phyloP scores from a whole-genome alignment of 2,797 vertebrate genomes.

The Phalloptychus januarius region DNA sequence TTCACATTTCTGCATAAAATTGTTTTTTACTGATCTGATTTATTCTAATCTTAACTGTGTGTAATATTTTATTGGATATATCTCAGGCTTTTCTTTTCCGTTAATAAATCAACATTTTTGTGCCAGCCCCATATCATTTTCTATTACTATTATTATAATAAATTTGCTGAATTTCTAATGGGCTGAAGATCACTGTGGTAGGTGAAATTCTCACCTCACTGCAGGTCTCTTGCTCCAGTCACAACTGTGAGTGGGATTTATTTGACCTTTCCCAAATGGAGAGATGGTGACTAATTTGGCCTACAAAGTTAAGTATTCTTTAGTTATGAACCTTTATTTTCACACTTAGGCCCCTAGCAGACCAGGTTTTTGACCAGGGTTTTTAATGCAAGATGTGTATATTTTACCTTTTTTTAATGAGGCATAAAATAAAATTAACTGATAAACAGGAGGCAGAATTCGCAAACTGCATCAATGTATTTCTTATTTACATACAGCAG shows the following conservation, averaged over 20 bases:
- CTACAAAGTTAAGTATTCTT: background rate
- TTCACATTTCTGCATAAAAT: background rate
- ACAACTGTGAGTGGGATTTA: background rate
- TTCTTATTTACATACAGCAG: background rate
- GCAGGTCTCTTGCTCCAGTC: background rate
- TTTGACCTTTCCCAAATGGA: background rate
- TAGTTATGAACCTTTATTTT: background rate
- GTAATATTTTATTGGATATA: background rate
- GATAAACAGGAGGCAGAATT: background rate
- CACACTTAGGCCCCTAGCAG: background rate
- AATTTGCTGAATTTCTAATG: background rate
- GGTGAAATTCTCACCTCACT: background rate
- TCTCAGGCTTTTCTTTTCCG: background rate
- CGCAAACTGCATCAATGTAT: background rate
- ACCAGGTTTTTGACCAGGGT: background rate
- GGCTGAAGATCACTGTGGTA: background rate
- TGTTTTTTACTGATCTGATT: background rate
- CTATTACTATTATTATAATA: background rate
- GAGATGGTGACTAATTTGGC: background rate
- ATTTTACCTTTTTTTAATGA: background rate
- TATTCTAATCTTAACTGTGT: background rate
- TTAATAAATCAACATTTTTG: background rate
- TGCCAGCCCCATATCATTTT: background rate
- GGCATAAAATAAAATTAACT: background rate
- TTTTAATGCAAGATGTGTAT: background rate